Evolutionary conservation across 2,797 vertebrate genomes (phyloP), one percentile per base, ranked within the genome.

Genomic region (Micromesistius poutassou): DNA sequence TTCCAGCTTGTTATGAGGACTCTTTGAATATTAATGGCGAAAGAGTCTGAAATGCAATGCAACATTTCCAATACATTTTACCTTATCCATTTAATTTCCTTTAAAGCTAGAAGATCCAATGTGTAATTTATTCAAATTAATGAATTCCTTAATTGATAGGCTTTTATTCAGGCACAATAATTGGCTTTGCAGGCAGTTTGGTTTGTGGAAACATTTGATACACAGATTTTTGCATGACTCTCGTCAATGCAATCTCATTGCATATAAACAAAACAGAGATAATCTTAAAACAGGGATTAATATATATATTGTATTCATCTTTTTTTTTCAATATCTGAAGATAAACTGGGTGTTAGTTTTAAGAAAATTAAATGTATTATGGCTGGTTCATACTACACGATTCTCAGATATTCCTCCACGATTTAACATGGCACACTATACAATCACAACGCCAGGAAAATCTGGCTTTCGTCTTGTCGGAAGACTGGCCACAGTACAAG

Each of bases 51-150:
- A 62, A 62, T 62, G n/a, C 55, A 25, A 25, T 25, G 55, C 8
- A 55, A 6, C 1, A n/a, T 62, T 55, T 55, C 19, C 19, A 22
- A 62, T 62, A 1, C 5, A 22, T 62, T 10, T 62, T 14, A 3
- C 55, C 55, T 25, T 8, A 62, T 62, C 55, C n/a, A 62, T 62
- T 62, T 62, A 6, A 8, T 7, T 25, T 55, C 50, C 16, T 25
- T 62, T 62, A 62, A 62, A 62, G 55, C 55, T 2, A 62, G 22
- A 62, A 62, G 55, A 19, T n/a, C n/a, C 4, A 62, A 62, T 62
- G 55, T 62, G 22, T 62, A 62, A 62, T 62, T 62, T n/a, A 62
- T n/a, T 62, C 55, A 19, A n/a, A 62, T 62, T 62, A 62, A 62
- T 62, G 19, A n/a, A 62, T 62, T 62, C 16, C 55, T 6, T 62